Conservation (phyloP, 2,113 vertebrate species). For the Passer montanus region DNA sequence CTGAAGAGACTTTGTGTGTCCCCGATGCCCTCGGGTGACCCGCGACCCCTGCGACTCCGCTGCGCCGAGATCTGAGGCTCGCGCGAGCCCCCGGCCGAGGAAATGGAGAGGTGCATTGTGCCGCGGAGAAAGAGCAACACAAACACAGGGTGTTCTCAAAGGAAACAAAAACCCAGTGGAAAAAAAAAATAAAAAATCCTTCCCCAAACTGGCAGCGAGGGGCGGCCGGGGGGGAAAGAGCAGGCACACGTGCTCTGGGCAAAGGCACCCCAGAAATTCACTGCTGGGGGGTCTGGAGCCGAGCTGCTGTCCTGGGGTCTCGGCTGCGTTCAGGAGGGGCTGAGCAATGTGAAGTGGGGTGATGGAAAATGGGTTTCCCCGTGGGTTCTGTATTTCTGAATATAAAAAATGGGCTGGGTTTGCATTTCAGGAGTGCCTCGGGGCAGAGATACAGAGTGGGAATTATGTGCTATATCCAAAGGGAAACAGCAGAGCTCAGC, state of each 20-base stretch:
- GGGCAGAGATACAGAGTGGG: neutral
- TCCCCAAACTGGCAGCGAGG: neutral
- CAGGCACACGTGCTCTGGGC: neutral
- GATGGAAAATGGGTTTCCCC: neutral
- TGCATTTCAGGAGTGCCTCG: neutral
- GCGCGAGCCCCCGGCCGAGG: slow-evolving; percentile 67
- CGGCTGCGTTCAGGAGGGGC: neutral
- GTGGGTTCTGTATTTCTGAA: neutral
- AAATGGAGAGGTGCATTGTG: slow-evolving; percentile 79
- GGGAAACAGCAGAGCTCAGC: neutral
- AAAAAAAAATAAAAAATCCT: slow-evolving; percentile 14
- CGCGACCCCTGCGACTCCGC: slow-evolving; percentile 75
- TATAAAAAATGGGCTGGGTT: neutral
- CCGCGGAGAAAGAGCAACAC: slow-evolving; percentile 75
- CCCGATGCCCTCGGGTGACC: slow-evolving; percentile 77
- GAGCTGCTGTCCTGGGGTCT: rapidly evolving
- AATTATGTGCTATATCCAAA: neutral
- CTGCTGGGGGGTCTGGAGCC: neutral
- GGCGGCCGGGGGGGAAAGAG: neutral
- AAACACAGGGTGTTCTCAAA: slow-evolving; percentile 78
- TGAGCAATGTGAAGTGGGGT: neutral
- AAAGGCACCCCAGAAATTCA: rapidly evolving
- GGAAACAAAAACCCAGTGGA: slow-evolving; percentile 62
- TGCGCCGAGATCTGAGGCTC: slow-evolving; percentile 71
- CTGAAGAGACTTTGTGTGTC: slow-evolving; percentile 77